These are phyloP conservation scores for Catagonus wagneri DNA, from an alignment of 2,113 vertebrate genomes.

Conservation along the genomic window DNA sequence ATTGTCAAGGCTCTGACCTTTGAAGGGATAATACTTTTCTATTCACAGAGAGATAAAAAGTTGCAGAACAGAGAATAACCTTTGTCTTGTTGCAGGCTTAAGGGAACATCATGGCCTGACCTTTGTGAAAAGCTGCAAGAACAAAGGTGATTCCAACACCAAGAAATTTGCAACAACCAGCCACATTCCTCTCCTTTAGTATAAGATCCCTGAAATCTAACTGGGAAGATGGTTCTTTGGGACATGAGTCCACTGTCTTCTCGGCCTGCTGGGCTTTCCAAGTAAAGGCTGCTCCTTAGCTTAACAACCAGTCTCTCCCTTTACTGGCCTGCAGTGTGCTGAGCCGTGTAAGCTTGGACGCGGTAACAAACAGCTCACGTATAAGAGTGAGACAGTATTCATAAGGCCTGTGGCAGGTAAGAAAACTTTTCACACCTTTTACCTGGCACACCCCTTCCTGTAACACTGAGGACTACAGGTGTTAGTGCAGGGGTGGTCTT, in stretches of 20 bases:
- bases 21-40: background rate
- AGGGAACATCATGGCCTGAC: background rate
- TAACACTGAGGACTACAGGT: rapidly evolving
- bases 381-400: rapidly evolving
- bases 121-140: background rate
- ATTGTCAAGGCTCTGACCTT: background rate
- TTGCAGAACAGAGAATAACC: background rate
- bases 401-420: rapidly evolving
- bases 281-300: background rate
- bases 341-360: background rate
- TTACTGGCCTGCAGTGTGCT: rapidly evolving
- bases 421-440: background rate
- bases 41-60: background rate
- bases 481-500: rapidly evolving
- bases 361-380: background rate
- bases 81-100: background rate
- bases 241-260: background rate
- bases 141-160: background rate
- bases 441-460: background rate
- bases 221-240: background rate
- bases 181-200: background rate
- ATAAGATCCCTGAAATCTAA: background rate
- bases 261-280: background rate
- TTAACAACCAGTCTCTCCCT: background rate
- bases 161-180: background rate